Evolutionary conservation across 2,113 vertebrate species (phyloP).

Genomic region (Argyrosomus japonicus): DNA sequence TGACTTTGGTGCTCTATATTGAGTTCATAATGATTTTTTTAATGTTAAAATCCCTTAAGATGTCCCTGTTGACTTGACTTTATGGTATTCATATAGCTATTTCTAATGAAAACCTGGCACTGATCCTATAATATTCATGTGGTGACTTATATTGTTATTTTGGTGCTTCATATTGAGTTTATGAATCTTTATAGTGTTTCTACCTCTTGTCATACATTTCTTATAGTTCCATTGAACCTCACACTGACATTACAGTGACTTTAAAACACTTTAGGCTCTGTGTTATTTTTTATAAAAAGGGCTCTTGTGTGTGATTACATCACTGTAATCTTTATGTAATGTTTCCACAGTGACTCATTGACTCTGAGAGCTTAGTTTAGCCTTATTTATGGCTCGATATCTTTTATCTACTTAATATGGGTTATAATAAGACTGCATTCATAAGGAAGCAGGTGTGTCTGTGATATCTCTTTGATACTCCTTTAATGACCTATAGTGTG

Average conservation of each 20-base stretch:
- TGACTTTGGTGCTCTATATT: not conserved
- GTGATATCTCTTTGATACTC: not conserved
- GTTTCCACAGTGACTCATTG: slow-evolving; percentile 15
- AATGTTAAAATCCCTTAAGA: too few relatives aligned
- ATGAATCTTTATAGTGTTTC: not conserved
- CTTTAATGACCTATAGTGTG: not conserved
- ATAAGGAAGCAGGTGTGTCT: slow-evolving; percentile 19
- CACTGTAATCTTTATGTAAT: not conserved
- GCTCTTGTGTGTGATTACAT: not conserved
- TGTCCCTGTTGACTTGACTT: too few relatives aligned
- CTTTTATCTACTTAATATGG: not conserved
- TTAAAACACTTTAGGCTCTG: not conserved
- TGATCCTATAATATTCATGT: not conserved
- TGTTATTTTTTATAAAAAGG: not conserved
- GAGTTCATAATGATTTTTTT: not conserved
- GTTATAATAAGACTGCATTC: not conserved
- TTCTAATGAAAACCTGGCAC: not conserved
- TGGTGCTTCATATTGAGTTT: not conserved
- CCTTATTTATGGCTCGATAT: slow-evolving; percentile 2
- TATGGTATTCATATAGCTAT: not conserved
- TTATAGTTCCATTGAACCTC: not conserved
- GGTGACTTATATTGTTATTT: not conserved
- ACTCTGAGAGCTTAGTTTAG: not conserved
- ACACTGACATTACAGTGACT: not conserved
- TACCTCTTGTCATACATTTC: not conserved